Evolutionary conservation across 2,888 invertebrate species (phyloP).

Genomic region (Lasioglossum morio): DNA sequence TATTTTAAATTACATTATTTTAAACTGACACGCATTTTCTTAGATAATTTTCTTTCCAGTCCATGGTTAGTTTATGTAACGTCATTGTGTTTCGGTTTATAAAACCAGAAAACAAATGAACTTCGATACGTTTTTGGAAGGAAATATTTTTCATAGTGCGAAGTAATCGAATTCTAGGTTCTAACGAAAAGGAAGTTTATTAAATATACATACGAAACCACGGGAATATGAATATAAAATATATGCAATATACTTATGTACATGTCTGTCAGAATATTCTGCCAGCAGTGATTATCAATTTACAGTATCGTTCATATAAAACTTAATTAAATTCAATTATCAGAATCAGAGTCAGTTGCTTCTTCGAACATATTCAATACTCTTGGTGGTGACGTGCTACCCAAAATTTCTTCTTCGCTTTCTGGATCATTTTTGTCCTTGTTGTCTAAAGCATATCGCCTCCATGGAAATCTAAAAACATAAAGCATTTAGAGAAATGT

Average conservation of each 20-base stretch:
- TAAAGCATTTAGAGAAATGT: not conserved
- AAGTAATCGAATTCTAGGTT: not conserved
- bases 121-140: too few species aligned
- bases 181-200: not conserved
- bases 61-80: not conserved
- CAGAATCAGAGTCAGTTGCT: constrained; percentile 78
- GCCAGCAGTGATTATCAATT: not conserved
- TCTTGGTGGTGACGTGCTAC: constrained; percentile 59
- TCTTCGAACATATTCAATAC: constrained; percentile 71
- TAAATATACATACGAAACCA: not conserved
- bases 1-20: not conserved
- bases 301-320: not conserved
- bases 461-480: constrained; percentile 80
- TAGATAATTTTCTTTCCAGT: not conserved
- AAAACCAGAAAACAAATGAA: too few species aligned
- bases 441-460: constrained; percentile 78
- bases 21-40: not conserved
- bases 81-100: not conserved
- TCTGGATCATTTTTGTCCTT: constrained; percentile 75
- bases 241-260: constrained; percentile 25
- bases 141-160: too few species aligned
- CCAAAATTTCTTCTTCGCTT: constrained; percentile 82
- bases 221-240: not conserved
- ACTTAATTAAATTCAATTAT: constrained; percentile 47
- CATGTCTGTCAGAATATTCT: not conserved